phyloP scores from a whole-genome alignment of 2,888 invertebrate species.

The Agapostemon virescens region DNA sequence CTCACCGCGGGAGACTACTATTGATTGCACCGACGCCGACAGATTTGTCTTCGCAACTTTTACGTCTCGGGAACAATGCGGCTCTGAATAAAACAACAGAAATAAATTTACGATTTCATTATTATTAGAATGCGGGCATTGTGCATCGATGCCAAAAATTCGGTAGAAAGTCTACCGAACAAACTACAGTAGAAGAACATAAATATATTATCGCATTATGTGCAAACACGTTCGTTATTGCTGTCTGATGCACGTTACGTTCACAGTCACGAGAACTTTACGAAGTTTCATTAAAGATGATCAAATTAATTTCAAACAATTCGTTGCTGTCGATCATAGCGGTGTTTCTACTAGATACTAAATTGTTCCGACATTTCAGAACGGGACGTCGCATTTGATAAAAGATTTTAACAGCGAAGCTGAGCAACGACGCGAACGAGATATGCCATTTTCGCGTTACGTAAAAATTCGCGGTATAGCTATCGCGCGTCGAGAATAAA shows the following conservation, averaged over 20 bases:
- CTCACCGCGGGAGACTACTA: constrained; percentile 9
- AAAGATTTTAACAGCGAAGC: too few relatives aligned
- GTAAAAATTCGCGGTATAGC: too few relatives aligned
- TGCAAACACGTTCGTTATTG: background rate
- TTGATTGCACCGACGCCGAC: constrained; percentile 12
- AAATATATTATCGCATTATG: background rate
- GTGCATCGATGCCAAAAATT: background rate
- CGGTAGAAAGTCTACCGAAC: background rate
- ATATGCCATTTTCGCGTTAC: too few relatives aligned
- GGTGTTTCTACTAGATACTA: too few relatives aligned
- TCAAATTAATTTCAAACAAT: background rate
- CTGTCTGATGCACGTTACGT: background rate
- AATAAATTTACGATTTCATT: background rate
- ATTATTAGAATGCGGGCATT: background rate
- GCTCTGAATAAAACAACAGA: background rate
- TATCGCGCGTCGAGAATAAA: too few relatives aligned
- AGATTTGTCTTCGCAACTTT: background rate
- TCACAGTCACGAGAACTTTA: background rate
- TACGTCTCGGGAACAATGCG: background rate
- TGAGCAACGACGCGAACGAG: too few relatives aligned
- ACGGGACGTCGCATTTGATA: too few relatives aligned
- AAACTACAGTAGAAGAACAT: background rate
- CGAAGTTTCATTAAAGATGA: too few relatives aligned
- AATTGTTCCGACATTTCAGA: too few relatives aligned
- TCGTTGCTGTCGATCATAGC: background rate